These are phyloP conservation scores for Philaethria dido DNA, from an alignment of 2,888 invertebrate species.

Conservation along the genomic window DNA sequence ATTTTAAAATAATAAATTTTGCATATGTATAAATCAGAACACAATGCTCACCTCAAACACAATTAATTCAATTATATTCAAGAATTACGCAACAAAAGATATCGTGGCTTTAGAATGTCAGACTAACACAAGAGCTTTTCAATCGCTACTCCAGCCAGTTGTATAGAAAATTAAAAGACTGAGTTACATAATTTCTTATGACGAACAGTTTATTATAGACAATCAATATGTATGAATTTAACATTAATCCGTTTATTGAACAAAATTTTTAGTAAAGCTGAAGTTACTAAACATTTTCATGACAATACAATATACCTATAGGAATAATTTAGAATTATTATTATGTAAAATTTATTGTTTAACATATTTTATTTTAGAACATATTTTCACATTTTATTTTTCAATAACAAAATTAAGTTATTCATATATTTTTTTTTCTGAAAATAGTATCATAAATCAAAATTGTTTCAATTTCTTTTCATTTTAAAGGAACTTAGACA, in stretches of 20 bases:
- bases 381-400: no score
- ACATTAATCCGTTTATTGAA: conserved; percentile 11
- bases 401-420: no score
- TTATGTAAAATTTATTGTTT: no score
- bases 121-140: conserved; percentile 26
- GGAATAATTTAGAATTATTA: no score
- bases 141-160: conserved; percentile 19
- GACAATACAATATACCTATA: no score
- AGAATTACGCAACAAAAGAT: conserved; percentile 15
- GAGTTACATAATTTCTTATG: conserved; percentile 27
- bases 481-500: neutral
- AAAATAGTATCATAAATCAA: no score
- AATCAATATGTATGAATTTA: conserved; percentile 27
- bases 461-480: no score
- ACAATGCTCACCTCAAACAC: neutral
- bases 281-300: no score
- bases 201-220: conserved; percentile 22
- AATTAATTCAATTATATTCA: conserved; percentile 15
- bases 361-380: no score
- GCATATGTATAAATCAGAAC: neutral
- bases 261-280: neutral
- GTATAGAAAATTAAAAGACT: conserved; percentile 26
- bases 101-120: conserved; percentile 18
- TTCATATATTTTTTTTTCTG: no score
- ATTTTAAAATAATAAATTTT: neutral